These are phyloP conservation scores for Apis mellifera DNA, from an alignment of 1,140 invertebrate species.

Conservation along the genomic window Amel_HAv3.1 CM009939.2:9065501-9066000, in stretches of 20 bases:
- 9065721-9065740: too few species aligned
- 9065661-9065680: background rate
- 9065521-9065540: conserved; percentile 2
- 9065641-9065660: background rate
- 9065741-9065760: too few species aligned
- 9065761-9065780: too few species aligned
- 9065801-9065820: too few species aligned
- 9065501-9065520: background rate
- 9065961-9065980: background rate
- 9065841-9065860: too few species aligned
- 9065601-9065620: conserved; percentile 22
- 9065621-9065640: conserved; percentile 26
- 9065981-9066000: background rate
- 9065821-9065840: too few species aligned
- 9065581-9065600: conserved; percentile 16
- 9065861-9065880: too few species aligned
- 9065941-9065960: background rate
- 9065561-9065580: background rate
- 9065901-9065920: too few species aligned
- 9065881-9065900: too few species aligned
- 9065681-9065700: background rate
- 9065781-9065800: too few species aligned
- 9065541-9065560: conserved; percentile 25
- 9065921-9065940: too few species aligned
- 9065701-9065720: too few species aligned